Base-by-base conservation (phyloP, 2,113 vertebrate species). In the Chroicocephalus ridibundus region DNA sequence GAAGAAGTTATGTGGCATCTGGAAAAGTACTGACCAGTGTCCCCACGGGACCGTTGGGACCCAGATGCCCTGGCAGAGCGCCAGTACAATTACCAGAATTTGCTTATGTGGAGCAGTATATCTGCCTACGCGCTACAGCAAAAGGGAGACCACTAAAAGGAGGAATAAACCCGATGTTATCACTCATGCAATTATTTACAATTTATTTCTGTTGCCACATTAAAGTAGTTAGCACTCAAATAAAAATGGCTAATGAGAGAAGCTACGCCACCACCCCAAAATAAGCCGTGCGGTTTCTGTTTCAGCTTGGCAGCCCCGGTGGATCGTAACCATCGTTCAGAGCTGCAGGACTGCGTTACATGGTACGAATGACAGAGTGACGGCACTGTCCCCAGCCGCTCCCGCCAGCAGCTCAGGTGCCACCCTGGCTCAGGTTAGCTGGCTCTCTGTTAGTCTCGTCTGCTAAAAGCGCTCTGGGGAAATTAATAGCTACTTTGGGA, bases 281-380 rank as follows among this genome's bases (percentile, higher is more conserved):
- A 29, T 3, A 9, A 0, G 1, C 80, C 5, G 13, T 3, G 58
- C 32, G 13, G 25, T 5, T 61, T 65, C 54, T 42, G 25, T 38
- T 61, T 38, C 54, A 69, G 66, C 44, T 80, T 61, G 47, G 57
- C 57, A 65, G 0, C 15, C 29, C 68, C 12, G 9, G 62, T 32
- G 40, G 68, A 3, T 5, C 17, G 64, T n/a, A 21, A 8, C 46
- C 3, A 0, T 4, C 0, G 0, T 22, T 42, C 47, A 26, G 65
- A 82, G 70, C 60, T 46, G 60, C 61, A 18, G 40, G 44, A 26
- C 4, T 25, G 65, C 10, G 6, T 27, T 25, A 26, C 13, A 2
- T 0, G 1, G 31, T 8, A 29, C 1, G 13, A 80, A 42, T 0
- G 3, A 40, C 72, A 51, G 17, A 24, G 15, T 5, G 71, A 42